Evolutionary conservation across 2,113 vertebrate species (phyloP), one percentile per base, ranked within the genome.

Genomic region (Oncorhynchus mykiss): DNA sequence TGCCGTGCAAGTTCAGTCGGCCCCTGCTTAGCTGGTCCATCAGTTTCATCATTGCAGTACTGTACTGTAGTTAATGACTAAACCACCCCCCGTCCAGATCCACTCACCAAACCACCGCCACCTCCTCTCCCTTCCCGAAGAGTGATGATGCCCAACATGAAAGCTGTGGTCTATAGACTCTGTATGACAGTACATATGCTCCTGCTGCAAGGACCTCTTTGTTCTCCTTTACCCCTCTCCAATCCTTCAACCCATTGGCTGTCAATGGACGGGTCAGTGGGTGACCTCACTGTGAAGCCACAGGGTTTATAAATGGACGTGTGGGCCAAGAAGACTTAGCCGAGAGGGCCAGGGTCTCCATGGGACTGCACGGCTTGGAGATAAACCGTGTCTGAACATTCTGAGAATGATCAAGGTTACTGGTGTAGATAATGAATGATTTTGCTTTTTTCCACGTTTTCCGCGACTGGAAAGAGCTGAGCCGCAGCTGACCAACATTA

Each of bases 401-500:
- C 84, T 69, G 78, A 66, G 73, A 82, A 86, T 80, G 89, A 90
- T 92, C 87, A 88, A 86, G 87, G 85, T 84, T 84, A 80, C 69
- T 59, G 29, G 80, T 84, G 57, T 22, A 70, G 70, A 91, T 88
- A 92, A 93, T 88, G 85, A 91, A 92, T 92, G 83, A 92, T 88
- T 90, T 90, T 22, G 84, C 69, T 86, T 82, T 90, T 86, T 72
- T 48, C 29, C 74, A 71, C 57, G 67, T 80, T 54, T 66, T 77
- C 59, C n/a, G 59, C 16, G 0, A 59, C 70, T 88, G 86, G 79
- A 86, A 83, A 85, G 84, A 82, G 75, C 72, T 68, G 71, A 79
- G 77, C 82, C 89, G 89, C 93, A 93, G 89, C 89, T 94, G 92
- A 93, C 90, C 88, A 89, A 87, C 90, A 92, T 92, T 92, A 91